Base-by-base conservation (phyloP, 2,113 vertebrate genomes). In the Leptobrachium leishanense region DNA sequence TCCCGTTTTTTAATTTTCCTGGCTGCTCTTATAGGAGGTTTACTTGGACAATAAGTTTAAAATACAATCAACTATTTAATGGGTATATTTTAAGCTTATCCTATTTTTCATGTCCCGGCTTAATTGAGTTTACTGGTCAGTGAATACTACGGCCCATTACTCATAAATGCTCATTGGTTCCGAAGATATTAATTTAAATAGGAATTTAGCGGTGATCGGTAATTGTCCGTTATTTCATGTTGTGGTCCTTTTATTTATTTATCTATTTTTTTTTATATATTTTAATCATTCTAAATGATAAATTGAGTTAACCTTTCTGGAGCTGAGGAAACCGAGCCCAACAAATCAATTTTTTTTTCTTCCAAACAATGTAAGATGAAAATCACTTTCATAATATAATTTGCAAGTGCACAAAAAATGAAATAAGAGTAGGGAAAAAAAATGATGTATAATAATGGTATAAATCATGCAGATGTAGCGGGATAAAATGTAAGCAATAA, bases 151-250 rank as follows among this genome's bases (percentile, higher is more conserved):
- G 54, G 70, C 62, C 59, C 62, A 79, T 79, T 67, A 73, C 77
- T 79, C 70, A 72, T 43, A 50, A 67, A 70, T 20, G 43, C 72
- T 55, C 67, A 39, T 43, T 43, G 77, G 39, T 72, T 54, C 77
- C 11, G 54, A 43, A 42, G 43, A 65, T 79, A 79, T 72, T 79
- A 72, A 72, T 79, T 79, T 72, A 79, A 66, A 72, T 55, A 68
- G 39, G 57, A 79, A 72, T 43, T 72, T 55, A 69, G 62, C 69
- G 46, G 43, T 72, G 62, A 31, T 31, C 20, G 20, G 20, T 31
- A 31, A 31, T 31, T 1, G 20, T 31, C 20, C 20, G 20, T 31
- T 31, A 31, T 31, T 31, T 31, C 20, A 31, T 31, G 20, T 31
- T 31, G 62, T 64, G 43, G 44, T 53, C 69, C 53, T 72, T 72